Percentiles rank a stretch among this genome's conserved stretches.
These are phyloP conservation scores for Pomatostomus ruficeps DNA, from an alignment of 2,113 vertebrate species.

Conservation along the genomic window DNA sequence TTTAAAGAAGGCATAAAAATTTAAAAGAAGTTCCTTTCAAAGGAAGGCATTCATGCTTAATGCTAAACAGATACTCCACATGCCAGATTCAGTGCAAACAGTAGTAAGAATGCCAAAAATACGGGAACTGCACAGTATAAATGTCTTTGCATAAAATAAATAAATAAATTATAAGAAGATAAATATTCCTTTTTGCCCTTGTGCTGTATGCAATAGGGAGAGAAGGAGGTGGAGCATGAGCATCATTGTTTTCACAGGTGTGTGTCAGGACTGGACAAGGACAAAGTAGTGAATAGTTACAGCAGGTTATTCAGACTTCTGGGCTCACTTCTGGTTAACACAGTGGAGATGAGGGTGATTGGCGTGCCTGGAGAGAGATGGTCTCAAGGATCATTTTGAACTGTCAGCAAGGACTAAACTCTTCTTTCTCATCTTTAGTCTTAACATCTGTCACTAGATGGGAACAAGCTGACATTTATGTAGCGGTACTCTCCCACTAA, in stretches of 20 bases:
- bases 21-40: slow-evolving; percentile 2
- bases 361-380: not conserved
- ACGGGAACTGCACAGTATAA: not conserved
- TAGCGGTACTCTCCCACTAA: not conserved
- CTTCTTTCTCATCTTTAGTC: not conserved
- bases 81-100: not conserved
- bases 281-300: not conserved
- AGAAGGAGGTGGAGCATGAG: not conserved
- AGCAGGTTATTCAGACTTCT: not conserved
- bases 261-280: not conserved
- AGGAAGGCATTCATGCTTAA: not conserved
- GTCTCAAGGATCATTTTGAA: not conserved
- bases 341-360: not conserved
- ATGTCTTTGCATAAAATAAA: not conserved
- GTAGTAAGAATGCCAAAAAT: not conserved
- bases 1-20: not conserved
- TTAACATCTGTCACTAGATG: not conserved
- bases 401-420: not conserved
- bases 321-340: not conserved
- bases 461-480: not conserved
- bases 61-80: not conserved
- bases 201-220: not conserved
- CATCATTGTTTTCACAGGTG: not conserved
- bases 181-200: not conserved
- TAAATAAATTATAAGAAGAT: not conserved